These are phyloP conservation scores for Phoxinus dragarum DNA, from an alignment of 2,797 vertebrate species.

Conservation along the genomic window DNA sequence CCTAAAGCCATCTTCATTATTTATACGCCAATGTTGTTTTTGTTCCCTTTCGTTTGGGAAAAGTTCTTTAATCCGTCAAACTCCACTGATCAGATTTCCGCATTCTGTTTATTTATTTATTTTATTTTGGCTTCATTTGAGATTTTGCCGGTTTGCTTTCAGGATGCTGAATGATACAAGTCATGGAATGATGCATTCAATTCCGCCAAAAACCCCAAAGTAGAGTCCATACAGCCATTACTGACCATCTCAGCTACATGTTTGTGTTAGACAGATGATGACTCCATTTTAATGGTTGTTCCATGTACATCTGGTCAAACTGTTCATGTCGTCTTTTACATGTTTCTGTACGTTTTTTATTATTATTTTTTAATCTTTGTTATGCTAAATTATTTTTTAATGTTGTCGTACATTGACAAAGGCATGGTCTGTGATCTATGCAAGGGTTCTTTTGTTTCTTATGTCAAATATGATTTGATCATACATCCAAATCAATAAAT, in stretches of 20 bases:
- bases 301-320: slow-evolving; percentile 47
- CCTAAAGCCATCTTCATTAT: slow-evolving; percentile 66
- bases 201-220: slow-evolving; percentile 16
- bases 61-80: slow-evolving; percentile 52
- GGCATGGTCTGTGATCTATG: slow-evolving; percentile 86
- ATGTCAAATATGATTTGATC: slow-evolving; percentile 78
- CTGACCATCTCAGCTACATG: slow-evolving; percentile 29
- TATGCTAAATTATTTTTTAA: slow-evolving; percentile 72
- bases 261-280: slow-evolving; percentile 36
- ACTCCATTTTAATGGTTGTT: slow-evolving; percentile 49
- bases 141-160: slow-evolving; percentile 37
- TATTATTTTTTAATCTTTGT: slow-evolving; percentile 66
- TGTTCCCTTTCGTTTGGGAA: slow-evolving; percentile 42
- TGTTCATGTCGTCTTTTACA: slow-evolving; percentile 18
- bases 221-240: slow-evolving; percentile 10
- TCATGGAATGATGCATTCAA: slow-evolving; percentile 10
- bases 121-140: slow-evolving; percentile 19
- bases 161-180: slow-evolving; percentile 31
- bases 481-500: slow-evolving; percentile 84
- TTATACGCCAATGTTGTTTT: slow-evolving; percentile 63
- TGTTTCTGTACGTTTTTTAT: slow-evolving; percentile 68
- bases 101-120: background rate
- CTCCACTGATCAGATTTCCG: slow-evolving; percentile 27
- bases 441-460: slow-evolving; percentile 79
- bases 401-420: slow-evolving; percentile 78